A percentile compares a stretch with the other conserved stretches of the same genome.
phyloP scores from a whole-genome alignment of 2,797 vertebrate species.

The Poliocrania exsul region DNA sequence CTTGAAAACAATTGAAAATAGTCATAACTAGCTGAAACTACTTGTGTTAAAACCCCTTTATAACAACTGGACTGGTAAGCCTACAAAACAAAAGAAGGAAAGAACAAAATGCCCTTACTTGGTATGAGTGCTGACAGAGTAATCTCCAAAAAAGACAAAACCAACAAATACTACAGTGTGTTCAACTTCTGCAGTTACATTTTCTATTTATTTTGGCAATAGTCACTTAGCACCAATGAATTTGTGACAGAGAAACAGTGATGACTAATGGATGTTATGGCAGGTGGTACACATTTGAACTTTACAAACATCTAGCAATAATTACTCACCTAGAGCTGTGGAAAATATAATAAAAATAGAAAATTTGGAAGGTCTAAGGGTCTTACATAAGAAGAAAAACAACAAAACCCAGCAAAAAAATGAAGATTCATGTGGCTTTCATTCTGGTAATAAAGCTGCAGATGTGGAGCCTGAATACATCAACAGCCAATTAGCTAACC shows the following conservation, averaged over 20 bases:
- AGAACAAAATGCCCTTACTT: neutral
- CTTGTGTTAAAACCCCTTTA: neutral
- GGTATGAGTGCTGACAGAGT: neutral
- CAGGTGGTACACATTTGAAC: slow-evolving; percentile 43
- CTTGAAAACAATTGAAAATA: neutral
- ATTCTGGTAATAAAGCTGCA: slow-evolving; percentile 36
- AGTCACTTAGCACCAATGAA: neutral
- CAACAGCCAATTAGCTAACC: slow-evolving; percentile 22
- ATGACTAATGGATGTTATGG: slow-evolving; percentile 7
- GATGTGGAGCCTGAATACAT: neutral
- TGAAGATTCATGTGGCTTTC: slow-evolving; percentile 19
- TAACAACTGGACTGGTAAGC: neutral
- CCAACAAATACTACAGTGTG: neutral
- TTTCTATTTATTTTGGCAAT: slow-evolving; percentile 7
- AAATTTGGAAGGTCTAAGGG: neutral
- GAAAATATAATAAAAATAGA: neutral
- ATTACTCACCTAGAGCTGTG: neutral
- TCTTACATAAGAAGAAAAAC: neutral
- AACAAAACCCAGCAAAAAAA: neutral
- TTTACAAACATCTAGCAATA: slow-evolving; percentile 10
- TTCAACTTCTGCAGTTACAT: neutral
- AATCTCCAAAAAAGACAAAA: neutral
- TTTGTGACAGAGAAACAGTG: neutral
- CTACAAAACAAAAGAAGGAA: neutral
- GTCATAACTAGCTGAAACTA: neutral